These are phyloP conservation scores for Sogatella furcifera DNA, from an alignment of 1,140 invertebrate species.

Conservation along the genomic window DNA sequence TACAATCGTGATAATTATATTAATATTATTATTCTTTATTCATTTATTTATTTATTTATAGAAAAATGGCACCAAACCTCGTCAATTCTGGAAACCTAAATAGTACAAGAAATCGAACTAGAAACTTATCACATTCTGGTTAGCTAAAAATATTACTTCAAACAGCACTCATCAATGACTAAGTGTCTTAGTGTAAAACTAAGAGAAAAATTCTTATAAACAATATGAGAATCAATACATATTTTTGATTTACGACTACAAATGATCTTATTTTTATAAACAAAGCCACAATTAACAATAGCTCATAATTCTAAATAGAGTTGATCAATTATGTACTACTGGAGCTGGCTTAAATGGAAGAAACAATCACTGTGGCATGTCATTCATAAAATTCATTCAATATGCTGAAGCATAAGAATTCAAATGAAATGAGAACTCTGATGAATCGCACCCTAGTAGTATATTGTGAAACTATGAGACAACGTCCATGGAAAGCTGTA, in stretches of 20 bases:
- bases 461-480: no score
- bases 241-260: not conserved
- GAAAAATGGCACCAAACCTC: slow-evolving; percentile 17
- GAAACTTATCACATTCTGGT: slow-evolving; percentile 24
- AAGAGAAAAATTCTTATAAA: not conserved
- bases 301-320: not conserved
- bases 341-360: no score
- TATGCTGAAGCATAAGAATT: no score
- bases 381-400: no score
- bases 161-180: slow-evolving; percentile 19
- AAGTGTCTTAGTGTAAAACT: slow-evolving; percentile 2
- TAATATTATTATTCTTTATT: slow-evolving; percentile 17
- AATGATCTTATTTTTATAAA: not conserved
- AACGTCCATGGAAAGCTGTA: no score
- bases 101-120: slow-evolving; percentile 17
- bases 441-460: no score
- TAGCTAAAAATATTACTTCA: slow-evolving; percentile 22
- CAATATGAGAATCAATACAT: not conserved
- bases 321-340: not conserved
- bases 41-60: slow-evolving; percentile 6
- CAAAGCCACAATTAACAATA: not conserved
- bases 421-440: no score
- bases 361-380: no score
- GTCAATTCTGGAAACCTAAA: slow-evolving; percentile 18
- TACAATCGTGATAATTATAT: slow-evolving; percentile 14